phyloP scores from a whole-genome alignment of 2,797 vertebrate species.

The Cyprinella venusta region DNA sequence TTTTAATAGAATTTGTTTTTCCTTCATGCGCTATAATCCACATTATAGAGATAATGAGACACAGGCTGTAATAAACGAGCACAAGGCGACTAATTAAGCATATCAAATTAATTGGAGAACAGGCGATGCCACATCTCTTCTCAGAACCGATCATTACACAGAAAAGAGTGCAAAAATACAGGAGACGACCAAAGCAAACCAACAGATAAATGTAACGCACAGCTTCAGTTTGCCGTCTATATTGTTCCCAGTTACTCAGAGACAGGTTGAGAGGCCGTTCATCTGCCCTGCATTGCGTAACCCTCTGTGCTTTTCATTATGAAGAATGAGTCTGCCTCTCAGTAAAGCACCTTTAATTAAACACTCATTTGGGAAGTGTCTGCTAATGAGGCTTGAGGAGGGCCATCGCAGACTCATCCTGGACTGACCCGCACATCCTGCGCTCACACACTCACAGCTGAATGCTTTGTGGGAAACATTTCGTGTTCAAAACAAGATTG shows the following conservation, averaged over 20 bases:
- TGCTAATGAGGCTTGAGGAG: conserved; percentile 29
- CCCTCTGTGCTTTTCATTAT: not conserved
- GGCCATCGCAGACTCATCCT: conserved; percentile 6
- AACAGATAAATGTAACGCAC: not conserved
- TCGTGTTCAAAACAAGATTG: no score
- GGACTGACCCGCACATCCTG: not conserved
- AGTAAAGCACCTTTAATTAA: conserved; percentile 39
- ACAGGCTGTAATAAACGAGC: conserved; percentile 37
- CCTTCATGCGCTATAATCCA: not conserved
- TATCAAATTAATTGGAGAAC: conserved; percentile 21
- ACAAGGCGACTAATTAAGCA: conserved; percentile 45
- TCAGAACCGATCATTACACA: not conserved
- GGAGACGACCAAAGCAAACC: not conserved
- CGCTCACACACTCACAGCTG: not conserved
- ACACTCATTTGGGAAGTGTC: not conserved
- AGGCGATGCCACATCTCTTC: not conserved
- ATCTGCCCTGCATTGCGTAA: conserved; percentile 6
- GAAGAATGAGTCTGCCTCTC: conserved; percentile 16
- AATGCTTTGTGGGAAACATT: not conserved
- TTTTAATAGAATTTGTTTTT: not conserved
- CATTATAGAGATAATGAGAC: conserved; percentile 38
- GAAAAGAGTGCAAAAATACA: not conserved
- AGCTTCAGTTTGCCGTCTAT: not conserved
- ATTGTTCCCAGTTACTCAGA: not conserved
- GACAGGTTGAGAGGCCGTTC: not conserved